Conservation (phyloP, 1,140 invertebrate species). For the Papilio polytes region DNA sequence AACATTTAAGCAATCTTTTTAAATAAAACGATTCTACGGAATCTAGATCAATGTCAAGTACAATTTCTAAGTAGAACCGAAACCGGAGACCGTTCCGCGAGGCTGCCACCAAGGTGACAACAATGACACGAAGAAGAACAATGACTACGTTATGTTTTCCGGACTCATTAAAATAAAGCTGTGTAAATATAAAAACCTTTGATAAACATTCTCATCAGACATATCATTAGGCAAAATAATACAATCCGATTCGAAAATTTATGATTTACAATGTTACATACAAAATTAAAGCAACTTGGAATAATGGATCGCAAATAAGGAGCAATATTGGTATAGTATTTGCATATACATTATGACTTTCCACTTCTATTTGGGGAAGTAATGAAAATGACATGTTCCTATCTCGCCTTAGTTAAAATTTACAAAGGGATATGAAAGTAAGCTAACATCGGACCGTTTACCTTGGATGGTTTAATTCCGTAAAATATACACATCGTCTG, state of each 20-base stretch:
- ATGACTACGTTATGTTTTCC: not conserved
- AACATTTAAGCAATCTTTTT: not conserved
- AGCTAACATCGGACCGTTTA: not conserved
- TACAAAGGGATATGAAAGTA: not conserved
- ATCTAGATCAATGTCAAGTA: conserved; percentile 21
- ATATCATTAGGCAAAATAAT: not conserved
- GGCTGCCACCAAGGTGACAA: not conserved
- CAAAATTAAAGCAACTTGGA: not conserved
- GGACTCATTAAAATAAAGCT: not conserved
- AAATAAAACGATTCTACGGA: not conserved
- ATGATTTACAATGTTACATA: not conserved
- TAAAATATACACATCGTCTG: not conserved
- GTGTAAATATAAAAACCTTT: not conserved
- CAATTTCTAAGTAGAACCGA: conserved; percentile 12
- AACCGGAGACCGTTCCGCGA: conserved; percentile 3
- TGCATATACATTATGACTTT: not conserved
- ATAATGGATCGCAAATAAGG: not conserved
- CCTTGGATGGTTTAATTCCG: not conserved
- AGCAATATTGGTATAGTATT: not conserved
- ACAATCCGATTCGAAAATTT: not conserved
- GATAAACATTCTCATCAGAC: not conserved
- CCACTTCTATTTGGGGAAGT: not conserved
- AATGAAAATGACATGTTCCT: not conserved
- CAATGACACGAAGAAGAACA: not conserved
- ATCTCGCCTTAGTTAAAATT: not conserved